A percentile compares a stretch with the other conserved stretches of the same genome.
Evolutionary conservation across 1,140 invertebrate species (phyloP).

Genomic region (Platorchestia sp.): DNA sequence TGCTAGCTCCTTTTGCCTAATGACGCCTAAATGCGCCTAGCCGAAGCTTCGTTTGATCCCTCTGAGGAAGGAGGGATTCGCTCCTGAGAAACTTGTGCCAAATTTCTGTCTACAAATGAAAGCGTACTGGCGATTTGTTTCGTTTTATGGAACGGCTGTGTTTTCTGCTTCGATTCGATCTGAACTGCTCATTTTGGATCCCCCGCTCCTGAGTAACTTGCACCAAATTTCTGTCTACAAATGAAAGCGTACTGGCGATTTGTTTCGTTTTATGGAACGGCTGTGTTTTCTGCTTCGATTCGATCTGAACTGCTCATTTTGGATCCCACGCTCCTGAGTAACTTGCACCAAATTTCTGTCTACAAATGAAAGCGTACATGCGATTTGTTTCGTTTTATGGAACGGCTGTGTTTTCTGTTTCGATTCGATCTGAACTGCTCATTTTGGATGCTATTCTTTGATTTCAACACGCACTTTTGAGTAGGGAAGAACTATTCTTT

Average conservation of each 20-base stretch:
- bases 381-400: neutral
- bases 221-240: neutral
- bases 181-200: neutral
- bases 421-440: neutral
- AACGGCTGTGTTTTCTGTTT: neutral
- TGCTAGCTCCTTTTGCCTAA: neutral
- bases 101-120: neutral
- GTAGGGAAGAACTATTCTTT: no score
- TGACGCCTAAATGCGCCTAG: conserved; percentile 19
- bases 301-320: neutral
- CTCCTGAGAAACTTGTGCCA: neutral
- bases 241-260: neutral
- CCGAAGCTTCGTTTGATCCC: neutral
- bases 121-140: neutral
- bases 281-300: neutral
- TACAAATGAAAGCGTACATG: neutral
- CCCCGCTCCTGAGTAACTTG: neutral
- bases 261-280: neutral
- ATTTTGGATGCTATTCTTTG: neutral
- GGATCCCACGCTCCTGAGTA: neutral
- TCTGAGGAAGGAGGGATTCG: neutral
- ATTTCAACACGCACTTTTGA: no score
- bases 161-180: neutral
- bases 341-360: neutral
- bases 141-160: neutral